phyloP scores from a whole-genome alignment of 1,140 invertebrate genomes.

The Dinothrombium tinctorium region DNA sequence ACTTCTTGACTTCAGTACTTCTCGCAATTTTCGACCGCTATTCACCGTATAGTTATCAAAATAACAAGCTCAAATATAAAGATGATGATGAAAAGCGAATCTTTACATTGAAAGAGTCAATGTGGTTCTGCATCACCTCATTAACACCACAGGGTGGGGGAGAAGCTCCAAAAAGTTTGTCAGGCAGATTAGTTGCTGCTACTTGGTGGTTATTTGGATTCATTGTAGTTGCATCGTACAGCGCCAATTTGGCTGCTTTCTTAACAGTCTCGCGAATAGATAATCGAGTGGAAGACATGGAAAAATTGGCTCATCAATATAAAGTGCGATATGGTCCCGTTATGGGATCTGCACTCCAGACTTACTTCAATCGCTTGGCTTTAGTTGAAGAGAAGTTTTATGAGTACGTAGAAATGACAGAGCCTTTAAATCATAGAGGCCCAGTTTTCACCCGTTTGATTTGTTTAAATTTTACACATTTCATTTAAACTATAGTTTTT shows the following conservation, averaged over 20 bases:
- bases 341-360: constrained; percentile 53
- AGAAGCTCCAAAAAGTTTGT: constrained; percentile 82
- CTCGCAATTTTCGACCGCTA: constrained; percentile 1
- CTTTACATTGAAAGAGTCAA: constrained; percentile 74
- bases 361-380: constrained; percentile 84
- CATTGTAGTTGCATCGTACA: constrained; percentile 91
- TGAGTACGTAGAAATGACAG: constrained; percentile 23
- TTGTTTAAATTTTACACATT: not conserved
- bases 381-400: constrained; percentile 83
- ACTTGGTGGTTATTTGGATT: constrained; percentile 97
- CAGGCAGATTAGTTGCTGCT: constrained; percentile 68
- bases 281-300: constrained; percentile 66
- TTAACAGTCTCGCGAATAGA: constrained; percentile 74
- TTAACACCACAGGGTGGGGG: constrained; percentile 66
- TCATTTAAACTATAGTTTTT: constrained; percentile 2
- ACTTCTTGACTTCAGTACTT: constrained; percentile 2
- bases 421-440: not conserved
- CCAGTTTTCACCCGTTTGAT: not conserved
- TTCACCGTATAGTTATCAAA: constrained; percentile 3
- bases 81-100: constrained; percentile 2
- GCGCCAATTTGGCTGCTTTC: constrained; percentile 82
- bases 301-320: constrained; percentile 78
- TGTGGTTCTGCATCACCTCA: constrained; percentile 98
- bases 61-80: constrained; percentile 1
- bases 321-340: constrained; percentile 79